Conservation (phyloP, 2,113 vertebrate genomes). For the Caranx melampygus region DNA sequence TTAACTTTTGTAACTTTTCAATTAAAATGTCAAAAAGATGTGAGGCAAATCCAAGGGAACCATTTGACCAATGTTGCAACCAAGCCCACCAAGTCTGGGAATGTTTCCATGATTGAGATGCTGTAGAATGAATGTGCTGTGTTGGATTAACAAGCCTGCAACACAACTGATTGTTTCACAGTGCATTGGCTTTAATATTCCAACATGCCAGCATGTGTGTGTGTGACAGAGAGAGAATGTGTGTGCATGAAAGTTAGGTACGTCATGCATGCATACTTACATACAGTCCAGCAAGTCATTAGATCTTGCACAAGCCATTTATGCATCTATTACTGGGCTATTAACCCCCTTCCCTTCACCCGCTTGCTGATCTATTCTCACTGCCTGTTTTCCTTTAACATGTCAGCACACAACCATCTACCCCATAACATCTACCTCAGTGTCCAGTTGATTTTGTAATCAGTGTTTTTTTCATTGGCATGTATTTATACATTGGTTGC, state of each 20-base stretch:
- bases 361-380: conserved; percentile 7
- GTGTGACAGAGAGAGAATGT: not conserved
- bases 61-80: conserved; percentile 12
- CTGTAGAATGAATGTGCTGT: conserved; percentile 54
- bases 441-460: not conserved
- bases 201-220: conserved; percentile 26
- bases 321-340: conserved; percentile 23
- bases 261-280: conserved; percentile 8
- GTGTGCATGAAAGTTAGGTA: not conserved
- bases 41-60: conserved; percentile 12
- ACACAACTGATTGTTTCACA: conserved; percentile 71
- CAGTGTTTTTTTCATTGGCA: not conserved
- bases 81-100: conserved; percentile 29
- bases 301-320: conserved; percentile 24
- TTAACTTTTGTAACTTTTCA: conserved; percentile 7
- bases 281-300: conserved; percentile 25
- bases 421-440: not conserved
- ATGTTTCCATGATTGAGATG: conserved; percentile 56
- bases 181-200: conserved; percentile 75
- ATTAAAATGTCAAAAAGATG: conserved; percentile 10
- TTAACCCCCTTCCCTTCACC: not conserved
- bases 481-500: not conserved
- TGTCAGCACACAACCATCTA: conserved; percentile 1
- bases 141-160: conserved; percentile 64
- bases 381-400: conserved; percentile 2